Evolutionary conservation across 1,140 invertebrate species (phyloP).

Genomic region (Dreissena rostriformis): DNA sequence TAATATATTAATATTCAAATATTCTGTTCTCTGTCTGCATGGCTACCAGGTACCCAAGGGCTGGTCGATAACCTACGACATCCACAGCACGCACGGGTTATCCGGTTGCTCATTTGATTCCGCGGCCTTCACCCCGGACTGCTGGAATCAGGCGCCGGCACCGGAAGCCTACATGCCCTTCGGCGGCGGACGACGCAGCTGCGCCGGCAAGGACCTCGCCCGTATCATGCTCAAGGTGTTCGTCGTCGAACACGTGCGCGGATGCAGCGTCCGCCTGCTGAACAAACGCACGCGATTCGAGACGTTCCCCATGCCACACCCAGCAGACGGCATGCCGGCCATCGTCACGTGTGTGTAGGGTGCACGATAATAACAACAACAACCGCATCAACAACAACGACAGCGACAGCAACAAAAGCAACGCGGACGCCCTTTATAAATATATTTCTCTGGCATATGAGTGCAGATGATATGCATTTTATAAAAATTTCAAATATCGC

Average conservation of each 20-base stretch:
- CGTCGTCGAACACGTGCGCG: conserved; percentile 63
- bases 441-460: no score
- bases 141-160: conserved; percentile 65
- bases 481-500: no score
- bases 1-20: background rate
- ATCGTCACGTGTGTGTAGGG: conserved; percentile 25
- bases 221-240: conserved; percentile 70
- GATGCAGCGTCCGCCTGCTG: conserved; percentile 67
- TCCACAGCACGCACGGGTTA: conserved; percentile 72
- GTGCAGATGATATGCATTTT: no score
- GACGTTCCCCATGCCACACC: conserved; percentile 69
- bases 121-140: conserved; percentile 68
- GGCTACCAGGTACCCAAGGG: conserved; percentile 76
- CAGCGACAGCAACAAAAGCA: no score
- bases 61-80: conserved; percentile 73
- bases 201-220: conserved; percentile 75
- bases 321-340: conserved; percentile 68
- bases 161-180: conserved; percentile 73
- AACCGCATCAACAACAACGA: no score
- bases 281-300: conserved; percentile 64
- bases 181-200: conserved; percentile 69
- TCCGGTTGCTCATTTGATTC: conserved; percentile 57
- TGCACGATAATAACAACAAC: no score
- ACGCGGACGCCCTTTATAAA: no score
- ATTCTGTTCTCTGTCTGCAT: conserved; percentile 55